Evolutionary conservation across 2,113 vertebrate genomes (phyloP), one percentile per base, ranked within the genome.

Genomic region (Oncorhynchus clarkii): DNA sequence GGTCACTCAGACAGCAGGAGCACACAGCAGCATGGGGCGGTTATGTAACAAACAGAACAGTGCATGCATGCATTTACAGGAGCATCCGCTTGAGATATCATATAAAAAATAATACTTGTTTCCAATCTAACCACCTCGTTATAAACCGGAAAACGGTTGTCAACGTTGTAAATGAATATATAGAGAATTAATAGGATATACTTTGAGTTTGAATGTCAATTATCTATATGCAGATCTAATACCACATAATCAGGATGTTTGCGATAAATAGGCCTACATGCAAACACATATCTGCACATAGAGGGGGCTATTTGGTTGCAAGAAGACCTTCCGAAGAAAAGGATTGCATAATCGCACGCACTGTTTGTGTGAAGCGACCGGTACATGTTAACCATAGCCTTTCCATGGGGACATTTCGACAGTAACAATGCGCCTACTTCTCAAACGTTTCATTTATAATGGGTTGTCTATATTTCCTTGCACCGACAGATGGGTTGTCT

Each of bases 1-100:
- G 80, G 79, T 87, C 85, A 45, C 9, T 45, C 39, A 82, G 24
- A 31, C 14, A 54, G 16, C 51, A 54, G 1, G 14, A 54, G 51
- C 51, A 18, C 51, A 18, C 71, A 51, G 71, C 64, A 4, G 65
- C 80, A 79, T 71, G 80, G 76, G 29, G 71, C 45, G 80, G 57
- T 86, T 89, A 87, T 45, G 76, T 79, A 86, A 88, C 74, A 84
- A 71, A 73, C 70, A 81, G 74, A 71, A 75, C 70, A 80, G 74
- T 54, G 65, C 70, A 72, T 57, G 74, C 68, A 70, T 70, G 68
- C 26, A 14, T 67, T 45, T 70, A 48, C 45, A 49, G n/a, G 12
- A n/a, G 39, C 45, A n/a, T 70, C 27, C 34, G 34, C 20, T 34
- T 45, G 39, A 45, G 39, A 45, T 45, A 45, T 45, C 2, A 45